Percentiles rank a stretch among this genome's conserved stretches.
phyloP scores from a whole-genome alignment of 2,113 vertebrate genomes.

The Zosterops lateralis region DNA sequence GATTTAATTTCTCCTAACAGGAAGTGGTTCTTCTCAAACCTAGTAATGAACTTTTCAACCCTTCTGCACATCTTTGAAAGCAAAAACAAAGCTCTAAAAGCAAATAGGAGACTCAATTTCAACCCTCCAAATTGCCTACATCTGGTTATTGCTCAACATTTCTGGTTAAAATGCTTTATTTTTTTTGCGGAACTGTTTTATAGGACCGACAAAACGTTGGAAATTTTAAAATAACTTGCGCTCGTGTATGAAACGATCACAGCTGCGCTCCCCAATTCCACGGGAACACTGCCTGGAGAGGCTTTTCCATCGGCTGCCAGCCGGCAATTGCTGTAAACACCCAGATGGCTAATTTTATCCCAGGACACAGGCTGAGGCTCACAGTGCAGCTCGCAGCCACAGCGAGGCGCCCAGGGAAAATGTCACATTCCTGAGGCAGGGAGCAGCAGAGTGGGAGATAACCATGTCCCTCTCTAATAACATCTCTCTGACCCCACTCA shows the following conservation, averaged over 20 bases:
- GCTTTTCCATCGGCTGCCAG: slow-evolving; percentile 46
- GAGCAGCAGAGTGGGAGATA: not conserved
- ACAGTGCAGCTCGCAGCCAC: not conserved
- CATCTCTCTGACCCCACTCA: not conserved
- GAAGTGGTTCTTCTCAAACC: not conserved
- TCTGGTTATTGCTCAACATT: slow-evolving; percentile 61
- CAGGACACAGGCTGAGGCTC: slow-evolving; percentile 53
- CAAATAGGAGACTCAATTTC: slow-evolving; percentile 23
- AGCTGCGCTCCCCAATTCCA: slow-evolving; percentile 64
- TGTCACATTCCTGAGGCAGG: not conserved
- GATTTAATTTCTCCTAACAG: not conserved
- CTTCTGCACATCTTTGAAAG: slow-evolving; percentile 8
- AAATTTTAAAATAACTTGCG: slow-evolving; percentile 45
- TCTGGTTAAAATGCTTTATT: slow-evolving; percentile 65
- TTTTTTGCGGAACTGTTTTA: slow-evolving; percentile 59
- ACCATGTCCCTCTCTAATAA: accelerated
- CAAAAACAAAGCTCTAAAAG: slow-evolving; percentile 46
- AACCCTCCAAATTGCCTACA: slow-evolving; percentile 56
- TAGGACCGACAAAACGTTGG: slow-evolving; percentile 48
- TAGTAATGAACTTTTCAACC: slow-evolving; percentile 29
- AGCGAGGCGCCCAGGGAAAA: not conserved
- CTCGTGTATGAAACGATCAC: slow-evolving; percentile 58
- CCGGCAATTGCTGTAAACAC: slow-evolving; percentile 47
- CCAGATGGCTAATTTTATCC: slow-evolving; percentile 67
- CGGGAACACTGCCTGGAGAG: slow-evolving; percentile 66